Percentiles rank a stretch among this genome's conserved stretches.
phyloP scores from a whole-genome alignment of 1,140 invertebrate species.

The Heliconius hewitsoni region DNA sequence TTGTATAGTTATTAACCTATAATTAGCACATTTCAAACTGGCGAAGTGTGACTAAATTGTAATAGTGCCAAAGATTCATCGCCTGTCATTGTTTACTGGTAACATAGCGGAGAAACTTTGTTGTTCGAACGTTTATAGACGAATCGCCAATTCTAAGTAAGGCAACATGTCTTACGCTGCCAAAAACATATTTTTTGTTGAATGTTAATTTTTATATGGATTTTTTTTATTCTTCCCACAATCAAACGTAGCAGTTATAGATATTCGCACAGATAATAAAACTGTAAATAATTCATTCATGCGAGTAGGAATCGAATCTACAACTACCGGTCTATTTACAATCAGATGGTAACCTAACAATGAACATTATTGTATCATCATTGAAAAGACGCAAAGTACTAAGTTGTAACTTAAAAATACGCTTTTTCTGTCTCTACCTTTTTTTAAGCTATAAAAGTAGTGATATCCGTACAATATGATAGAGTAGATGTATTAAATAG shows the following conservation, averaged over 20 bases:
- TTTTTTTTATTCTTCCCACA: too few relatives aligned
- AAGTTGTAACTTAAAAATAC: too few relatives aligned
- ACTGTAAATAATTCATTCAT: neutral
- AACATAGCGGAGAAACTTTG: constrained; percentile 14
- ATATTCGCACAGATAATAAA: too few relatives aligned
- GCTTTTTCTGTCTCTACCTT: too few relatives aligned
- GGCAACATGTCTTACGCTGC: neutral
- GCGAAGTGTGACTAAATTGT: constrained; percentile 26
- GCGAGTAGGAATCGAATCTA: too few relatives aligned
- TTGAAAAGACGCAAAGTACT: too few relatives aligned
- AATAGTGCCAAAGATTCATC: constrained; percentile 33
- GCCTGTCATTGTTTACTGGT: constrained; percentile 27
- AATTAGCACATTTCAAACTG: neutral
- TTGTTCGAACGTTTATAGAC: neutral
- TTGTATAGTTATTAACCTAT: neutral
- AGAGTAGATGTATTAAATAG: neutral
- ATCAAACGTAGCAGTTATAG: too few relatives aligned
- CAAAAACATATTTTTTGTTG: neutral
- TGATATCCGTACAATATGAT: neutral
- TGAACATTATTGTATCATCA: too few relatives aligned
- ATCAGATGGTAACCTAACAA: too few relatives aligned
- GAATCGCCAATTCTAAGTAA: neutral
- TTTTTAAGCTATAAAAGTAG: too few relatives aligned
- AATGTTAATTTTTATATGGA: too few relatives aligned
- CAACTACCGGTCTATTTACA: too few relatives aligned